Evolutionary conservation across 2,888 invertebrate genomes (phyloP).

Genomic region (Furcula furcula): DNA sequence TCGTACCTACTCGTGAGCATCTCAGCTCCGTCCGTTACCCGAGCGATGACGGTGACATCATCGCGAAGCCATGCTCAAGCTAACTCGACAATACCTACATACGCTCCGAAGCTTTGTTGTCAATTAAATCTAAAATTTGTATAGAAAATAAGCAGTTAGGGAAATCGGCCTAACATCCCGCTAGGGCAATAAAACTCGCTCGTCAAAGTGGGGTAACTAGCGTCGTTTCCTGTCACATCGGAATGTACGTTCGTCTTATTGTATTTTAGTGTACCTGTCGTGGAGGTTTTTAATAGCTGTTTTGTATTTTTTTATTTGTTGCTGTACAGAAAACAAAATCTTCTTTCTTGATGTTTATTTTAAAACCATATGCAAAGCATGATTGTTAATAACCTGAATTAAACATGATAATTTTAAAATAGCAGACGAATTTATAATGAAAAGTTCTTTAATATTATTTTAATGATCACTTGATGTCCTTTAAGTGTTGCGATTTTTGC

Average conservation of each 20-base stretch:
- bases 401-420: no score
- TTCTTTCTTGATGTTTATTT: no score
- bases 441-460: no score
- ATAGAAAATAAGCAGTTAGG: constrained; percentile 30
- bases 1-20: constrained; percentile 11
- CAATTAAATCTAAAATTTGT: constrained; percentile 29
- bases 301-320: no score
- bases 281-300: no score
- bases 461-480: no score
- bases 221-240: constrained; percentile 20
- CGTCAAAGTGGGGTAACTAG: constrained; percentile 26
- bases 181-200: constrained; percentile 20
- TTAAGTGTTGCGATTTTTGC: no score
- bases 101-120: constrained; percentile 24
- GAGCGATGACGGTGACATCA: constrained; percentile 60
- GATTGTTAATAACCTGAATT: no score
- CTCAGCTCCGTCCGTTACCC: constrained; percentile 47
- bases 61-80: constrained; percentile 51
- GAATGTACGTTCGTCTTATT: constrained; percentile 15
- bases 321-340: no score
- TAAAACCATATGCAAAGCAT: no score
- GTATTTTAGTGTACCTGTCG: neutral
- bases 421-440: no score
- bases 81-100: constrained; percentile 43
- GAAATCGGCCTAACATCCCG: constrained; percentile 26